Percentiles rank a stretch among this genome's conserved stretches.
Conservation (phyloP, 2,888 invertebrate genomes). For the Tetranychus piercei region DNA sequence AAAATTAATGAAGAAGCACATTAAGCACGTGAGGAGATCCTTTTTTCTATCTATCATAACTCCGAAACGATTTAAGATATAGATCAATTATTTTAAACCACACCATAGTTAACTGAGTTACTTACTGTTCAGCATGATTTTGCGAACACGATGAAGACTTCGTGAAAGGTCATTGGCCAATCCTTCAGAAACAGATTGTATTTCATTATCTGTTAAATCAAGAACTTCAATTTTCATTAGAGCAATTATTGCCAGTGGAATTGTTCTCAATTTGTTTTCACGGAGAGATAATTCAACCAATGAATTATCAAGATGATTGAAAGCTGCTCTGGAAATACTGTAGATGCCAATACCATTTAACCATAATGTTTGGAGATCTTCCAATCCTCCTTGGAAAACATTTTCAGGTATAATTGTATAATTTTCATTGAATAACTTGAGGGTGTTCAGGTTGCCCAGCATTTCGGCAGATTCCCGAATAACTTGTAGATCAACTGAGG, state of each 20-base stretch:
- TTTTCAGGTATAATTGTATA: slow-evolving; percentile 21
- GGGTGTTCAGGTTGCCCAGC: slow-evolving; percentile 13
- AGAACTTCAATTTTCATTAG: slow-evolving; percentile 20
- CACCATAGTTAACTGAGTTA: not conserved
- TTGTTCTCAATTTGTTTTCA: slow-evolving; percentile 20
- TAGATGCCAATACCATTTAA: slow-evolving; percentile 20
- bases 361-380: slow-evolving; percentile 17
- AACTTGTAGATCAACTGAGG: slow-evolving; percentile 20
- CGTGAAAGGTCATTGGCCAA: slow-evolving; percentile 12
- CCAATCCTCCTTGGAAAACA: slow-evolving; percentile 18
- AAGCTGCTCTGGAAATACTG: slow-evolving; percentile 19
- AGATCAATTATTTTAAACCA: too few species aligned
- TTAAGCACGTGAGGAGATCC: too few species aligned
- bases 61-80: too few species aligned
- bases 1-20: too few species aligned
- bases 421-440: slow-evolving; percentile 19
- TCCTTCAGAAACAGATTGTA: slow-evolving; percentile 18
- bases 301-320: slow-evolving; percentile 21
- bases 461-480: slow-evolving; percentile 19
- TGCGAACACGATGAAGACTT: slow-evolving; percentile 18
- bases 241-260: slow-evolving; percentile 18
- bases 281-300: slow-evolving; percentile 17
- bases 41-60: too few species aligned
- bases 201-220: slow-evolving; percentile 19
- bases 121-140: slow-evolving; percentile 18